Conservation (phyloP, 92 coral and sea anemone species). For the Pocillopora grandis region DNA sequence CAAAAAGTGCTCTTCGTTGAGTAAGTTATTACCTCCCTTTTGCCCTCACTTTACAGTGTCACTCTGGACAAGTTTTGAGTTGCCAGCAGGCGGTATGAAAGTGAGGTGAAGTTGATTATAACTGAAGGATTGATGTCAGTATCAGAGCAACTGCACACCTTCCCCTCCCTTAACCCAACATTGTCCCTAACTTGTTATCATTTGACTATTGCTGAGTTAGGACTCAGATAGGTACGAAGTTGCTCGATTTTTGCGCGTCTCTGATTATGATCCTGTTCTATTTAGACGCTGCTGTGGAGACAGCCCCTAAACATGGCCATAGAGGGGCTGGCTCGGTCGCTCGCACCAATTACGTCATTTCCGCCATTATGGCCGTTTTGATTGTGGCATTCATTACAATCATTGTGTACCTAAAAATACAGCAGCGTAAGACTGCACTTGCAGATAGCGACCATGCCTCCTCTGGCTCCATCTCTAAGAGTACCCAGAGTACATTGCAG, state of each 20-base stretch:
- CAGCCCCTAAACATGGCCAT: neutral
- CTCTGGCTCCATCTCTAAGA: conserved; percentile 90
- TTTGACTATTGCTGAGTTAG: too few relatives aligned
- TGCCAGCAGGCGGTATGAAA: too few relatives aligned
- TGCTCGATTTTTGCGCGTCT: too few relatives aligned
- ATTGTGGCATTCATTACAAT: conserved; percentile 88
- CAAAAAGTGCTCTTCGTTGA: conserved; percentile 58
- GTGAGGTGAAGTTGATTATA: too few relatives aligned
- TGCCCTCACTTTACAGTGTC: neutral
- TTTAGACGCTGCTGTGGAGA: neutral
- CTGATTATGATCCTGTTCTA: neutral
- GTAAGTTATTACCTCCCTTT: conserved; percentile 24
- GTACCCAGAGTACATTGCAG: conserved; percentile 90
- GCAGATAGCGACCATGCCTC: conserved; percentile 73
- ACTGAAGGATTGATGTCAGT: too few relatives aligned
- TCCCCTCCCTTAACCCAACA: too few relatives aligned
- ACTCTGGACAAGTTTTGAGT: neutral
- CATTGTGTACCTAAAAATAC: conserved; percentile 94
- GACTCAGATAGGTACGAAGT: too few relatives aligned
- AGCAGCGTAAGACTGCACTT: conserved; percentile 77
- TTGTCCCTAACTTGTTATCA: too few relatives aligned
- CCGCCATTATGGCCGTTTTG: conserved; percentile 90
- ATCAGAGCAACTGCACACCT: too few relatives aligned
- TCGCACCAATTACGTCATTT: conserved; percentile 91
- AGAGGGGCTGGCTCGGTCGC: neutral